Evolutionary conservation across 2,113 vertebrate genomes (phyloP), one percentile per base, ranked within the genome.

Genomic region (Gnathonemus echidnorhynchus): DNA sequence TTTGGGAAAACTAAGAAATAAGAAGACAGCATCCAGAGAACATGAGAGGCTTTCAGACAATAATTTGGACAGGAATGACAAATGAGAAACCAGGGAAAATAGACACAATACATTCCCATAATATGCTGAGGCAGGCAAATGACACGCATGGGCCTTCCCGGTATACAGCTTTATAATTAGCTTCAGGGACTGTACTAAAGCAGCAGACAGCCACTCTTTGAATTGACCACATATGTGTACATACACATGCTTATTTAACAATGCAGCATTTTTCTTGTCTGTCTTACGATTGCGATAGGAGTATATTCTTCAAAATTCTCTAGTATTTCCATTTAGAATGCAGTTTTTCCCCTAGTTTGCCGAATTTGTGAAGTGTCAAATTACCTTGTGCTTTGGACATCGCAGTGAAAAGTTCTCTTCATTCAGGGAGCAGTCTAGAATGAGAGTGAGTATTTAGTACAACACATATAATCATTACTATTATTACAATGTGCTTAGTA

Each of bases 321-420:
- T 21, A 35, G 89, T 86, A 49, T 45, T 58, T 39, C 42, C n/a
- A 24, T n/a, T 48, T 13, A 0, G 27, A 53, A 39, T 21, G 9
- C 56, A 62, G 21, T 80, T 62, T 7, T 48, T 19, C n/a, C 4
- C 21, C 46, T 5, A 7, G 42, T n/a, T 46, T 50, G 66, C 56
- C 89, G 45, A 31, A 87, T 49, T 27, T 52, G 27, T 52, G 1
- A 35, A 53, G 27, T 31, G 48, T 49, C 9, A 27, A 52, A 52
- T 97, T 97, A 99, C 98, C 98, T 99, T 99, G 98, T 99, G 98
- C 98, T 99, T 99, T 94, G 97, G 98, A 97, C 98, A 99, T 93
- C 98, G 98, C 96, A 99, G 95, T 86, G 98, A 99, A 95, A 98
- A 99, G 95, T 99, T 99, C 91, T 99, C 98, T 96, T 99, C 98